A percentile compares a stretch with the other conserved stretches of the same genome.
These are phyloP conservation scores for Urocitellus parryii DNA, from an alignment of 2,113 vertebrate genomes.

Conservation along the genomic window DNA sequence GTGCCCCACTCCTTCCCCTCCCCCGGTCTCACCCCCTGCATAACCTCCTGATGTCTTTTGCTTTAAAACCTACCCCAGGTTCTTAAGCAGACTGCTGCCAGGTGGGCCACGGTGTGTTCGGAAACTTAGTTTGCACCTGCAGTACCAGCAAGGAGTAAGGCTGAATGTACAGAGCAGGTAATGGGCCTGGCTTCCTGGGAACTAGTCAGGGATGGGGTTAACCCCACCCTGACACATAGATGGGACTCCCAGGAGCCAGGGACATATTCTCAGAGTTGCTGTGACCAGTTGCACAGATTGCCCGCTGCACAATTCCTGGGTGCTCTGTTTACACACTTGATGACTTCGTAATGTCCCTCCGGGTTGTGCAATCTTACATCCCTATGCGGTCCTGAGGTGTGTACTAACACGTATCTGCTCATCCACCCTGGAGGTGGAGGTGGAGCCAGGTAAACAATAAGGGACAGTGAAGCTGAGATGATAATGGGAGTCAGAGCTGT, in stretches of 20 bases:
- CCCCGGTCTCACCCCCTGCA: not conserved
- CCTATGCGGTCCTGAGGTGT: not conserved
- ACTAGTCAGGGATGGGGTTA: not conserved
- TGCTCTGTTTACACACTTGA: not conserved
- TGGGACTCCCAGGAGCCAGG: not conserved
- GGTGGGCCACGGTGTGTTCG: slow-evolving; percentile 61
- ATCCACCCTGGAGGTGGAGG: not conserved
- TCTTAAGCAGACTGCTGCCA: slow-evolving; percentile 72
- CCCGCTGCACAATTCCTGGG: not conserved
- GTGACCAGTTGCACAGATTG: not conserved
- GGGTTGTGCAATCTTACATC: not conserved
- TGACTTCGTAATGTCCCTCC: not conserved
- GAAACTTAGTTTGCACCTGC: slow-evolving; percentile 73
- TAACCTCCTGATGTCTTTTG: slow-evolving; percentile 65
- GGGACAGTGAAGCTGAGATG: not conserved
- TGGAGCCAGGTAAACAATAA: not conserved
- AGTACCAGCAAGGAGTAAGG: slow-evolving; percentile 60
- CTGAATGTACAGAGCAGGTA: slow-evolving; percentile 75
- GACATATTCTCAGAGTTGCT: not conserved
- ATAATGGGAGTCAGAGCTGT: not conserved
- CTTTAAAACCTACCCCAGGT: slow-evolving; percentile 77
- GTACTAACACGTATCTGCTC: not conserved
- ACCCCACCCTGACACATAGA: not conserved
- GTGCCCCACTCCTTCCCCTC: not conserved
- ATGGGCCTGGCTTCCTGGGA: slow-evolving; percentile 49